Conservation (phyloP, 2,113 vertebrate genomes). For the Aplodontia rufa region DNA sequence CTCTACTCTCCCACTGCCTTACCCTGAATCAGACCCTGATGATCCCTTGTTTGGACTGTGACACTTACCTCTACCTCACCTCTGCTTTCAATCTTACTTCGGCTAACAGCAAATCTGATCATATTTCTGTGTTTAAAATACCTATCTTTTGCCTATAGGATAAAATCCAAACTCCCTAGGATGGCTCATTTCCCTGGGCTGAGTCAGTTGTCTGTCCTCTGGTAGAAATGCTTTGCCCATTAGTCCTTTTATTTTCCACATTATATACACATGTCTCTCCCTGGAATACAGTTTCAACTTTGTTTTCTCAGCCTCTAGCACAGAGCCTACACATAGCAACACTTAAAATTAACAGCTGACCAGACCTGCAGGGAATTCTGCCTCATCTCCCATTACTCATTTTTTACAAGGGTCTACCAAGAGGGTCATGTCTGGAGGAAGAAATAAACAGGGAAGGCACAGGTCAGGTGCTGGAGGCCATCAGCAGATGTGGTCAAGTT, state of each 20-base stretch:
- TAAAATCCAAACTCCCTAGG: conserved; percentile 9
- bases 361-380: neutral
- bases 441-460: neutral
- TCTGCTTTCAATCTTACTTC: neutral
- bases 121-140: neutral
- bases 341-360: neutral
- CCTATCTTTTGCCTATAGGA: neutral
- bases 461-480: neutral
- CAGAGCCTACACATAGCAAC: neutral
- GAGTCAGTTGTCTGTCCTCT: neutral
- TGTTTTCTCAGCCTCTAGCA: neutral
- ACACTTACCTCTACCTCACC: neutral
- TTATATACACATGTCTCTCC: neutral
- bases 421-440: neutral
- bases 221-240: neutral
- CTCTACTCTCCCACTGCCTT: neutral
- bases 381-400: neutral
- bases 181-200: neutral
- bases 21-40: neutral
- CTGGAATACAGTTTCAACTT: neutral
- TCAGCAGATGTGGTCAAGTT: neutral
- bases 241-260: neutral
- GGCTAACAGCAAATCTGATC: neutral
- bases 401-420: neutral
- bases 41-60: neutral